Evolutionary conservation across 2,797 vertebrate species (phyloP), one percentile per base, ranked within the genome.

Genomic region (Cuculus canorus): DNA sequence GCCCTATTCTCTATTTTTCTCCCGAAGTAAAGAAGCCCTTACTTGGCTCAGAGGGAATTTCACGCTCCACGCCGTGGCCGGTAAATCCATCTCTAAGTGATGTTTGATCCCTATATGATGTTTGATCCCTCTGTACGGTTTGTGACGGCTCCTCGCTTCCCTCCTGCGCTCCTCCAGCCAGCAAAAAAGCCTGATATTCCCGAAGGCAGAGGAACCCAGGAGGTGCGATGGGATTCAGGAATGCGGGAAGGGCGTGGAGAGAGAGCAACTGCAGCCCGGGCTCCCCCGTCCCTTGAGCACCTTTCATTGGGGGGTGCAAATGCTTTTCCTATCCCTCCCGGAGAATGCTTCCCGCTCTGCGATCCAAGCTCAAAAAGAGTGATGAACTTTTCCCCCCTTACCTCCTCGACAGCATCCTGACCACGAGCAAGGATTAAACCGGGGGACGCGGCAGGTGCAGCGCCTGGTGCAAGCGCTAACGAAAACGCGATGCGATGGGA

Each of bases 321-420:
- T 48, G 56, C 61, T 52, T 56, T 33, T n/a, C 80, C 61, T 23
- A 30, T 13, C 33, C 39, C 23, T 82, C 11, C 63, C 56, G 83
- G 37, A 71, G 70, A 33, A 60, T 3, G 18, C 7, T n/a, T 43
- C 37, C 77, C 65, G 54, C 37, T 57, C 50, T 48, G 54, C 63
- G 18, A 47, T 5, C 59, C 92, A 60, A 78, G 90, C 88, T 89
- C n/a, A 52, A 75, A 50, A 19, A 48, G 65, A 75, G 63, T 17
- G 11, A 53, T 47, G 84, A 96, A 97, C 96, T 97, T 96, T 91
- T 69, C 27, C 80, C 23, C 25, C 63, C 41, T 27, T 24, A 4
- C 17, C 47, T 47, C 43, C 43, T 43, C 43, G 13, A 43, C 43
- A 14, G 43, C 13, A 11, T 43, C 43, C 43, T 43, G 43, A n/a